These are phyloP conservation scores for Acinonyx jubatus DNA, from an alignment of 2,113 vertebrate species.

Conservation along the genomic window DNA sequence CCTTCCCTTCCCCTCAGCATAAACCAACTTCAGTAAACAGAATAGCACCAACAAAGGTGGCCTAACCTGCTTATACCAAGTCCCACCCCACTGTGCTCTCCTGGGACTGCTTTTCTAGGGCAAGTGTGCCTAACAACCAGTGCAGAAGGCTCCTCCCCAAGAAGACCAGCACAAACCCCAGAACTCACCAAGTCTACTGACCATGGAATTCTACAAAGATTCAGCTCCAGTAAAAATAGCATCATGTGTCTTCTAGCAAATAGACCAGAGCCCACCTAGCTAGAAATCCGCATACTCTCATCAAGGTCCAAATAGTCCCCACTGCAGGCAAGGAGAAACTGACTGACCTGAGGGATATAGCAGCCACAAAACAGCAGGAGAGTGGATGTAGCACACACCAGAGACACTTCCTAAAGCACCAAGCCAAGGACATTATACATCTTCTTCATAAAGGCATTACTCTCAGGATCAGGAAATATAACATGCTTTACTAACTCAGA, in stretches of 20 bases:
- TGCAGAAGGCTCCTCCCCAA: neutral
- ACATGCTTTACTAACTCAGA: neutral
- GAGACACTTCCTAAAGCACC: neutral
- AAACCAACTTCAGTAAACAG: neutral
- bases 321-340: neutral
- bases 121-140: neutral
- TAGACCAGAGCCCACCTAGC: neutral
- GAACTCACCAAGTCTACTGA: neutral
- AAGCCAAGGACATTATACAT: neutral
- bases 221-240: neutral
- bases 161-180: neutral
- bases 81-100: neutral
- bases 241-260: neutral
- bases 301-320: neutral
- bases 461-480: neutral
- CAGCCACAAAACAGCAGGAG: neutral
- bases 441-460: neutral
- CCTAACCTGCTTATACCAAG: neutral
- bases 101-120: neutral
- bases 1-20: neutral
- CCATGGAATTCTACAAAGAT: neutral
- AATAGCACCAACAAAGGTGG: neutral
- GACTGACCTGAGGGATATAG: neutral
- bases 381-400: neutral
- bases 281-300: neutral